These are phyloP conservation scores for Drosophila sp. DNA, from an alignment of 1,140 invertebrate species.

Conservation along the genomic window DNA sequence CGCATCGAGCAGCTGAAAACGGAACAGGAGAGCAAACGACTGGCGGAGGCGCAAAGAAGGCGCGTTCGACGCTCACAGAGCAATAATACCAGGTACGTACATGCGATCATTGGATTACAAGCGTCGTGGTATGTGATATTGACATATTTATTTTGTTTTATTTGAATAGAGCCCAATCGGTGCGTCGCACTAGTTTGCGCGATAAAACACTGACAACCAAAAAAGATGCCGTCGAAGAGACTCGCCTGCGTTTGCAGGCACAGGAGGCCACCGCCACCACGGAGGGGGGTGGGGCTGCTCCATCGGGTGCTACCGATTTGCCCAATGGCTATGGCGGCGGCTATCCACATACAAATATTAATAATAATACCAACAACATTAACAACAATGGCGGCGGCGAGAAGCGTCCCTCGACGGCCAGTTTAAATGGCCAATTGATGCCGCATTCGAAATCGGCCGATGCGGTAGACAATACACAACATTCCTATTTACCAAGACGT, in stretches of 20 bases:
- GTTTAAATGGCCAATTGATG: slow-evolving; percentile 55
- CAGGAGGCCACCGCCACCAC: slow-evolving; percentile 84
- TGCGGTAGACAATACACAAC: slow-evolving; percentile 65
- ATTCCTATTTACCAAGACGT: slow-evolving; percentile 74
- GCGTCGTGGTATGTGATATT: too few species aligned
- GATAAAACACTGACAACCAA: slow-evolving; percentile 97
- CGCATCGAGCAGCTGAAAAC: slow-evolving; percentile 94
- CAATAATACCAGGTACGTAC: slow-evolving; percentile 85
- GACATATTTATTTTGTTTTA: not conserved
- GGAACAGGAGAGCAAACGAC: slow-evolving; percentile 93
- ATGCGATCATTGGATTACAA: too few species aligned
- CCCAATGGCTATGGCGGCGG: slow-evolving; percentile 58
- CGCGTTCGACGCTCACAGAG: slow-evolving; percentile 87
- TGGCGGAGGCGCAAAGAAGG: slow-evolving; percentile 86
- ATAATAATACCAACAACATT: slow-evolving; percentile 41
- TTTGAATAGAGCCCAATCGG: slow-evolving; percentile 89
- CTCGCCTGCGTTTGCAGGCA: slow-evolving; percentile 87
- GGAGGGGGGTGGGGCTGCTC: slow-evolving; percentile 23
- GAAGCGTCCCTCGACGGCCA: slow-evolving; percentile 67
- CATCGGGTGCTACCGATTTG: slow-evolving; percentile 28
- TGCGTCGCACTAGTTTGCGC: slow-evolving; percentile 95
- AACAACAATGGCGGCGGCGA: slow-evolving; percentile 56
- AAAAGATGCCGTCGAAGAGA: slow-evolving; percentile 97
- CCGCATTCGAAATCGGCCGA: slow-evolving; percentile 72
- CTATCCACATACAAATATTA: slow-evolving; percentile 29